These are phyloP conservation scores for Cataglyphis altisquamis DNA, from an alignment of 2,888 invertebrate species.

Conservation along the genomic window DNA sequence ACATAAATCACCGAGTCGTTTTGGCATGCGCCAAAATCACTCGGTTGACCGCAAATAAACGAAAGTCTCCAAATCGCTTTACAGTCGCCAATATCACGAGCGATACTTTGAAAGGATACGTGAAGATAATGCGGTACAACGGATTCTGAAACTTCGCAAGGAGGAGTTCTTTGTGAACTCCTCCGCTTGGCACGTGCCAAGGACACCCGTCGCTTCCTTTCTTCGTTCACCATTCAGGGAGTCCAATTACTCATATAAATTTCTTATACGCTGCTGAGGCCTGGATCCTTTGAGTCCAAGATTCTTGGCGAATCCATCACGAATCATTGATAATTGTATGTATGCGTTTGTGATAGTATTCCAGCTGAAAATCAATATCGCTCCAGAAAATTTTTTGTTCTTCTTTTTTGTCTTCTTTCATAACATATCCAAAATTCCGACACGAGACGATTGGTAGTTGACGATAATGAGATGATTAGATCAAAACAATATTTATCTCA, in stretches of 20 bases:
- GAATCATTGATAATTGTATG: slow-evolving; percentile 65
- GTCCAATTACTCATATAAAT: slow-evolving; percentile 79
- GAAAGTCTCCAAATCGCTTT: not conserved
- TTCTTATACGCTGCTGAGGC: slow-evolving; percentile 52
- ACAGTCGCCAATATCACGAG: slow-evolving; percentile 70
- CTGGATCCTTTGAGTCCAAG: slow-evolving; percentile 35
- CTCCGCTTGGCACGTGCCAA: slow-evolving; percentile 71
- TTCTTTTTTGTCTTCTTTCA: not conserved
- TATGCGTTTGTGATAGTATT: slow-evolving; percentile 16
- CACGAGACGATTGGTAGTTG: not conserved
- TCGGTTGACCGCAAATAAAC: slow-evolving; percentile 11
- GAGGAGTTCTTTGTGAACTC: slow-evolving; percentile 66
- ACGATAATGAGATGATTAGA: not conserved
- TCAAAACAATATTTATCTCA: not conserved
- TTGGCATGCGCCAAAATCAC: not conserved
- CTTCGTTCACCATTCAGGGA: slow-evolving; percentile 29
- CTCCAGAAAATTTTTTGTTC: not conserved
- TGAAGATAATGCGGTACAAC: slow-evolving; percentile 43
- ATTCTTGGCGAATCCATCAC: slow-evolving; percentile 73
- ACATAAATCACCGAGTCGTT: not conserved
- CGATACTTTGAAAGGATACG: slow-evolving; percentile 68
- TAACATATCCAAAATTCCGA: slow-evolving; percentile 15
- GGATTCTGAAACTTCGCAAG: slow-evolving; percentile 36
- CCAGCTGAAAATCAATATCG: not conserved
- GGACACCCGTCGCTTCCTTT: slow-evolving; percentile 36